phyloP scores from a whole-genome alignment of 2,113 vertebrate genomes.

The Stegastes partitus region DNA sequence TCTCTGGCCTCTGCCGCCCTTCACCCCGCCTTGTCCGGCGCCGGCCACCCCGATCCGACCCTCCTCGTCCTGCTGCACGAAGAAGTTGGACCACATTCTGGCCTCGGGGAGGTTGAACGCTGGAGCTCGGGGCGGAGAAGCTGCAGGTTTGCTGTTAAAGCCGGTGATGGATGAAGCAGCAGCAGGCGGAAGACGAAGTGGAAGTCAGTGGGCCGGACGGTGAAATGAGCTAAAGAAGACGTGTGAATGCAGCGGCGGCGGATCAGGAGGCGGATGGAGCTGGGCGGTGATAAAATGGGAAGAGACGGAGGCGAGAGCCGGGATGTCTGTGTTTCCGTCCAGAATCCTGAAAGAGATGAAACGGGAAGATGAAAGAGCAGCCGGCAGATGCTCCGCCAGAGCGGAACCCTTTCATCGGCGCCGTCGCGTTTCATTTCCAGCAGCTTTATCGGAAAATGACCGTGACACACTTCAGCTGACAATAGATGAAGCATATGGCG shows the following conservation, averaged over 20 bases:
- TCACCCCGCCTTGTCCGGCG: constrained; percentile 62
- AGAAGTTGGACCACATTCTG: constrained; percentile 93
- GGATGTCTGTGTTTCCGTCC: constrained; percentile 65
- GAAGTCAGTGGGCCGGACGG: no score
- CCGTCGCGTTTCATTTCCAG: constrained; percentile 67
- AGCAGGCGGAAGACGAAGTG: no score
- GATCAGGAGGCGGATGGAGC: constrained; percentile 28
- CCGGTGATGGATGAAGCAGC: no score
- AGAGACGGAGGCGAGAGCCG: constrained; percentile 48
- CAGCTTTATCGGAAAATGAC: constrained; percentile 66
- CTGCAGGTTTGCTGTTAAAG: no score
- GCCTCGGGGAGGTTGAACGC: constrained; percentile 26
- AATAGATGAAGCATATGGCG: constrained; percentile 64
- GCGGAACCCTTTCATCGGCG: constrained; percentile 65
- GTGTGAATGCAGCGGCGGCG: constrained; percentile 6
- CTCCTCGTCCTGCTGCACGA: constrained; percentile 88
- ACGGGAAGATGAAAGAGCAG: constrained; percentile 70
- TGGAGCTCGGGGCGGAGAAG: no score
- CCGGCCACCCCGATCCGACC: constrained; percentile 76
- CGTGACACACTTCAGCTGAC: constrained; percentile 61
- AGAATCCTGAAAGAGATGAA: constrained; percentile 75
- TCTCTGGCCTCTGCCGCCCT: constrained; percentile 60
- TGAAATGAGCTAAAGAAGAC: no score
- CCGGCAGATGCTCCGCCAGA: constrained; percentile 64
- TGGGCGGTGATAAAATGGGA: constrained; percentile 50